A percentile compares a stretch with the other conserved stretches of the same genome.
phyloP scores from a whole-genome alignment of 2,113 vertebrate genomes.

The Dryoscopus gambensis region DNA sequence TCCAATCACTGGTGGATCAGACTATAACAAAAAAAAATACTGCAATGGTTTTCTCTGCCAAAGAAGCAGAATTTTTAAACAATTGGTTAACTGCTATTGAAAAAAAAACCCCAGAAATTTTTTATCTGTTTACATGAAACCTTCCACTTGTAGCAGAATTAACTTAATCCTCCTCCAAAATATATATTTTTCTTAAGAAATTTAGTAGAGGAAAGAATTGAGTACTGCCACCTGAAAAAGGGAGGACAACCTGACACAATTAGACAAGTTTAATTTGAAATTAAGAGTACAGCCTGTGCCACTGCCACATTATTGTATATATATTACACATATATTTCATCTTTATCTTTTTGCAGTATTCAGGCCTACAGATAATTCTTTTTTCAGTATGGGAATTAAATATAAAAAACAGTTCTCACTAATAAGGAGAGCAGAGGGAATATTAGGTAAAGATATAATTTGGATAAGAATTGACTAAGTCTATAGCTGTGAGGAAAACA shows the following conservation, averaged over 20 bases:
- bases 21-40: background rate
- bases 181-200: background rate
- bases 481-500: background rate
- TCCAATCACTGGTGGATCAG: background rate
- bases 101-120: background rate
- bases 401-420: rapidly evolving
- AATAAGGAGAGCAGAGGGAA: background rate
- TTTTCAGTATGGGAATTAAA: background rate
- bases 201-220: background rate
- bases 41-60: background rate
- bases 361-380: background rate
- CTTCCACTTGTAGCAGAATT: background rate
- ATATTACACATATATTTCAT: rapidly evolving
- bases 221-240: background rate
- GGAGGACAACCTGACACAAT: background rate
- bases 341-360: background rate
- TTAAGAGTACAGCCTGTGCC: background rate
- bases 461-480: background rate
- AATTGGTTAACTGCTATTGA: background rate
- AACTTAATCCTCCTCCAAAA: background rate
- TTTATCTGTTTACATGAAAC: background rate
- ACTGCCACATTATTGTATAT: background rate
- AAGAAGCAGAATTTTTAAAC: background rate
- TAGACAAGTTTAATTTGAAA: background rate
- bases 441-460: background rate